phyloP scores from a whole-genome alignment of 1,140 invertebrate genomes.

The Nasonia vitripennis region DNA sequence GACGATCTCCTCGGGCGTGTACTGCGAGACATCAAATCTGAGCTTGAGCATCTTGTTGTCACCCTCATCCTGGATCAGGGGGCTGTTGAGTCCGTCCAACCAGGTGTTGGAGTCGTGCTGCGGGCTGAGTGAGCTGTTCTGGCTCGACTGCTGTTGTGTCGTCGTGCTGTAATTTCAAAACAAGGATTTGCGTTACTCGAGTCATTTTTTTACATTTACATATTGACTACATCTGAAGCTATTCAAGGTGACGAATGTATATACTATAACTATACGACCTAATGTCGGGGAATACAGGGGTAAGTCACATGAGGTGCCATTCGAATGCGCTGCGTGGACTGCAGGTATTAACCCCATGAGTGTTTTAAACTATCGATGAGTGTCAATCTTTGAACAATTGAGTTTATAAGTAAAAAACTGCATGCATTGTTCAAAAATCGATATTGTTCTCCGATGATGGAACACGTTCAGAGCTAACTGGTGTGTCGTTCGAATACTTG shows the following conservation, averaged over 20 bases:
- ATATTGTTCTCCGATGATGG: too few species aligned
- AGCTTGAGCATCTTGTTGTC: constrained; percentile 93
- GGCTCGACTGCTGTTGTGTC: constrained; percentile 66
- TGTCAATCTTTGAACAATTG: too few species aligned
- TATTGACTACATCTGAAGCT: background rate
- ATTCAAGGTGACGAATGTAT: background rate
- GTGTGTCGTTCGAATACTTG: too few species aligned
- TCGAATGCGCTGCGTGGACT: constrained; percentile 10
- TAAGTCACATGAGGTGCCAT: constrained; percentile 31
- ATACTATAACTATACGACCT: constrained; percentile 13
- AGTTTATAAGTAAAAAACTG: too few species aligned
- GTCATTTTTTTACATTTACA: background rate
- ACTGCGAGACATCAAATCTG: constrained; percentile 95
- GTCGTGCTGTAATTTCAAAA: constrained; percentile 72
- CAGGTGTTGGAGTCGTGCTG: constrained; percentile 77
- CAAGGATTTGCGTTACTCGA: background rate
- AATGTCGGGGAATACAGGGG: background rate
- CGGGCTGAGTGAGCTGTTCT: constrained; percentile 72
- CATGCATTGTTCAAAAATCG: too few species aligned
- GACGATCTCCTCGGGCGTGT: constrained; percentile 95
- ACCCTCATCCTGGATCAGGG: constrained; percentile 92
- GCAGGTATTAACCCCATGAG: too few species aligned
- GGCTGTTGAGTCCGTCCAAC: constrained; percentile 91
- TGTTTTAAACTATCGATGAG: too few species aligned
- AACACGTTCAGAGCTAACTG: too few species aligned